phyloP scores from a whole-genome alignment of 2,888 invertebrate genomes.

The Sinotaia quadrata region DNA sequence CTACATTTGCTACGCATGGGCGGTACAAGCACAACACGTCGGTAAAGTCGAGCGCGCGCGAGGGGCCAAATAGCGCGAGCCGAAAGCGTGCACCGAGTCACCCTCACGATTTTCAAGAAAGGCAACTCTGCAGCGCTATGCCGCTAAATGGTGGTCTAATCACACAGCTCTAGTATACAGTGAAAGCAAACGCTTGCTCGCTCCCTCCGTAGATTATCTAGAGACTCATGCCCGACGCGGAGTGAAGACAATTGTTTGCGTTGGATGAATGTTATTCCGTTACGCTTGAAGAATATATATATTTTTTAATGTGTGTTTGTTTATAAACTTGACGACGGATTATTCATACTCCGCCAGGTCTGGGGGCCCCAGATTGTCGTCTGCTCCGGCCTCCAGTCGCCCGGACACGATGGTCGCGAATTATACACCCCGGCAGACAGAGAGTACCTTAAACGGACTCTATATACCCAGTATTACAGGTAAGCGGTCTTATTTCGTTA shows the following conservation, averaged over 20 bases:
- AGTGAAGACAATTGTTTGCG: neutral
- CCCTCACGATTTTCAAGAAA: neutral
- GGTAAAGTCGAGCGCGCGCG: neutral
- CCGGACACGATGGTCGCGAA: constrained; percentile 36
- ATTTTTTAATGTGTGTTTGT: too few species aligned
- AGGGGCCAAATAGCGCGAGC: neutral
- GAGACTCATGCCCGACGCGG: neutral
- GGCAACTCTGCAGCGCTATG: neutral
- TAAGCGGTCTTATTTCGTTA: constrained; percentile 25
- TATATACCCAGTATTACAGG: constrained; percentile 52
- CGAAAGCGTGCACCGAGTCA: constrained; percentile 32
- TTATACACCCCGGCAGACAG: constrained; percentile 40
- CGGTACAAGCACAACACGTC: neutral
- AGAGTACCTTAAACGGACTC: constrained; percentile 45
- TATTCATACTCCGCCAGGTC: constrained; percentile 16
- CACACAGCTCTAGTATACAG: too few species aligned
- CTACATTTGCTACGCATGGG: constrained; percentile 3
- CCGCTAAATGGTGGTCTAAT: neutral
- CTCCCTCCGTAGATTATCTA: too few species aligned
- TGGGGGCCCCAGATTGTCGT: neutral
- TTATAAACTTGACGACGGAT: constrained; percentile 12
- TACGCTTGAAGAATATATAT: too few species aligned
- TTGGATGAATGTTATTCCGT: too few species aligned
- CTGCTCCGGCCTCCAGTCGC: neutral
- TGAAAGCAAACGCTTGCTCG: neutral